A percentile compares a stretch with the other conserved stretches of the same genome.
Evolutionary conservation across 2,888 invertebrate genomes (phyloP).

Genomic region (Drosophila ustulata): DNA sequence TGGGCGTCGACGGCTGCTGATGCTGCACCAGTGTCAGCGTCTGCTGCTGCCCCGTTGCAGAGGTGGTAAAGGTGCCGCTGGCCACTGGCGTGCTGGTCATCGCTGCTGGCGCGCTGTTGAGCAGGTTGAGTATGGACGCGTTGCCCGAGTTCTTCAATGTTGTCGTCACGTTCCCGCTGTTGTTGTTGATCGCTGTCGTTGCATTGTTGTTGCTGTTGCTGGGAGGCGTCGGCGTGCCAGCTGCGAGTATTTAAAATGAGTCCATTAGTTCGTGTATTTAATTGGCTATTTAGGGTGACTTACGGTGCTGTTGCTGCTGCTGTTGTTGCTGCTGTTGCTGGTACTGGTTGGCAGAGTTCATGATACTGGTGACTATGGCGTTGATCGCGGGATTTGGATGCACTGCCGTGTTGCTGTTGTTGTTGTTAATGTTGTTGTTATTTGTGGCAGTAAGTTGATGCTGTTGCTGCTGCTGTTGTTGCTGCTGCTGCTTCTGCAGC

Average conservation of each 20-base stretch:
- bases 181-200: conserved; percentile 36
- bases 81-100: conserved; percentile 88
- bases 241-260: conserved; percentile 13
- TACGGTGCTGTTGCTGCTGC: conserved; percentile 64
- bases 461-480: conserved; percentile 61
- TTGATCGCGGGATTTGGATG: conserved; percentile 88
- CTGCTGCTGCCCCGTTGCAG: conserved; percentile 76
- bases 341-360: conserved; percentile 93
- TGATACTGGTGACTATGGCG: conserved; percentile 91
- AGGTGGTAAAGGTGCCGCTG: conserved; percentile 83
- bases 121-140: conserved; percentile 91
- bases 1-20: conserved; percentile 69
- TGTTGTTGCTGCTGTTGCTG: conserved; percentile 86
- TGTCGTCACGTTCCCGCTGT: conserved; percentile 28
- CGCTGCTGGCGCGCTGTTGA: conserved; percentile 92
- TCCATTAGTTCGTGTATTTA: not conserved
- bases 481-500: conserved; percentile 84
- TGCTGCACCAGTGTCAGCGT: conserved; percentile 80
- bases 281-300: conserved; percentile 10
- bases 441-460: conserved; percentile 66
- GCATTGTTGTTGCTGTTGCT: conserved; percentile 39
- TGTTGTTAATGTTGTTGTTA: conserved; percentile 50
- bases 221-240: conserved; percentile 55
- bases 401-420: conserved; percentile 71
- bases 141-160: conserved; percentile 85